Evolutionary conservation across 92 coral and sea anemone species (phyloP).

Genomic region (Phenganax stokvisi): DNA sequence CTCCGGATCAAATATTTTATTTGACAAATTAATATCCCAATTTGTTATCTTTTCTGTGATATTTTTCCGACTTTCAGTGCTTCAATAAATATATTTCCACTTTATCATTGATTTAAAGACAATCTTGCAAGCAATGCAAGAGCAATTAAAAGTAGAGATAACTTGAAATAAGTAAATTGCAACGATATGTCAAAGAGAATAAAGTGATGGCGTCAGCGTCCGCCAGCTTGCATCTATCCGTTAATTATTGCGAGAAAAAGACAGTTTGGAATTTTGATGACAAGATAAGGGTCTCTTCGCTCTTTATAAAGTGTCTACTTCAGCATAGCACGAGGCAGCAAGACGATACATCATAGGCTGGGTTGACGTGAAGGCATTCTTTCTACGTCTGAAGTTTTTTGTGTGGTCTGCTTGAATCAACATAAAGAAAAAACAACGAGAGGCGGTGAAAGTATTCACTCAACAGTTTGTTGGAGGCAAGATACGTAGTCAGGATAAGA

Average conservation of each 20-base stretch:
- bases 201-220: not conserved
- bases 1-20: no score
- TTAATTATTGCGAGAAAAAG: not conserved
- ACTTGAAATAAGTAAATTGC: not conserved
- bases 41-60: no score
- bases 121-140: no score
- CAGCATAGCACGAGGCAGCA: not conserved
- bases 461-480: slow-evolving; percentile 30
- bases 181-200: not conserved
- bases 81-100: no score
- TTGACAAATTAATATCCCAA: no score
- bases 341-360: not conserved
- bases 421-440: not conserved
- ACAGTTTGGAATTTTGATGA: slow-evolving; percentile 29
- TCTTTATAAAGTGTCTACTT: slow-evolving; percentile 8
- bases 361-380: slow-evolving; percentile 8
- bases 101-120: no score
- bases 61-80: no score
- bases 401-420: slow-evolving; percentile 6
- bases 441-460: slow-evolving; percentile 15
- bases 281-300: slow-evolving; percentile 1
- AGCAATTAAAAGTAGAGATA: not conserved
- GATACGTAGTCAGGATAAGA: not conserved
- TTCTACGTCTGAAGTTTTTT: not conserved
- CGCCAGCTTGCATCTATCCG: slow-evolving; percentile 13